Evolutionary conservation across 2,888 invertebrate species (phyloP), one percentile per base, ranked within the genome.

Genomic region (Andrena fulva): DNA sequence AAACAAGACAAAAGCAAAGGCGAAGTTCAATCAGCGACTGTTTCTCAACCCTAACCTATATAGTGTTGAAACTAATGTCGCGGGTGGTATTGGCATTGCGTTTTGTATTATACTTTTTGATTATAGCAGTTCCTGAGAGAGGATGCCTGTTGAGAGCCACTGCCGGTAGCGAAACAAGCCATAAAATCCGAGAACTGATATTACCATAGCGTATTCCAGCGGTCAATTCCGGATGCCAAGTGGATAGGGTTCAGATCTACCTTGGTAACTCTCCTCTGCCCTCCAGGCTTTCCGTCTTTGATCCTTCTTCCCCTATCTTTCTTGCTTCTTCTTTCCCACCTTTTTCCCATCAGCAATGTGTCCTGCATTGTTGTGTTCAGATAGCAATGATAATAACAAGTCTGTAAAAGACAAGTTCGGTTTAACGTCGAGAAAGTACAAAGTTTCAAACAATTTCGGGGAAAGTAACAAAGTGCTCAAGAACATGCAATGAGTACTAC

Each of bases 101-200:
- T 27, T 54, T 31, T 31, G 24, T 20, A 60, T 31, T n/a, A n/a
- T 60, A n/a, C n/a, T 31, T 35, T 24, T 20, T 27, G 8, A 16
- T 56, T 10, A 10, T 2, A 0, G 7, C 12, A 29, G 42, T 20
- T 27, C 52, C 29, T 35, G 50, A 2, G n/a, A n/a, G 48, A 42
- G 20, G 10, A n/a, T 16, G 5, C 54, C 10, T 24, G 33, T 78
- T 86, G 89, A 86, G 90, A 87, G 80, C 77, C 89, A 20, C 83
- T 84, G 84, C 35, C 70, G 66, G 56, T 69, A 72, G 68, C 66
- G 77, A 87, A 90, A 87, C 85, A 86, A 86, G 84, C 77, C 80
- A 89, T 90, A 87, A 90, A 90, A 90, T 85, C 82, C 81, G 56
- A 56, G 79, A 73, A 74, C 84, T 74, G 85, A 89, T 87, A 89